Conservation (phyloP, 2,888 invertebrate species). For the Dascillus cervinus region DNA sequence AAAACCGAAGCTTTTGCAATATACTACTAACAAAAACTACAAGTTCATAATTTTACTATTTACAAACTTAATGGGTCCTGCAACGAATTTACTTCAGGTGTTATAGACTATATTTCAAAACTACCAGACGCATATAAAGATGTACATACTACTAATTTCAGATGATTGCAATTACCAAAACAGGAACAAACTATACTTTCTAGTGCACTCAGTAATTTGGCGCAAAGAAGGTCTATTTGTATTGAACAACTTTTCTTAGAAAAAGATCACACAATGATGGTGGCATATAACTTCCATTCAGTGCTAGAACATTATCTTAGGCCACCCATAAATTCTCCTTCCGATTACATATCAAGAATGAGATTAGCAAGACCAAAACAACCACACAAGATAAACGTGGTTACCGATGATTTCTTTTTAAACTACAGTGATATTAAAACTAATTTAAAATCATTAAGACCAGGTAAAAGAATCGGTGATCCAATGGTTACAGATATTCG, state of each 20-base stretch:
- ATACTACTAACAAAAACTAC: constrained; percentile 16
- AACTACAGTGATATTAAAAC: constrained; percentile 1
- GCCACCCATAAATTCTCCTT: constrained; percentile 6
- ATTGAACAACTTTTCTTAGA: constrained; percentile 13
- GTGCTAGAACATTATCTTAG: constrained; percentile 9
- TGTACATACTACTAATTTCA: constrained; percentile 7
- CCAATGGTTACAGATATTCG: constrained; percentile 4
- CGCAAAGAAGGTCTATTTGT: neutral
- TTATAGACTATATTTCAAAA: too few relatives aligned
- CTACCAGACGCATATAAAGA: too few relatives aligned
- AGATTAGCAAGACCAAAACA: constrained; percentile 4
- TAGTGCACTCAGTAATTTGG: constrained; percentile 2
- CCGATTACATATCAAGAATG: constrained; percentile 8
- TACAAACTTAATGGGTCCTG: constrained; percentile 16
- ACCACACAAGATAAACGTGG: constrained; percentile 5
- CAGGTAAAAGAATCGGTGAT: constrained; percentile 4
- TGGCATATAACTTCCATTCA: constrained; percentile 11
- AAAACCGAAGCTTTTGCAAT: constrained; percentile 5
- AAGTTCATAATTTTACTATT: constrained; percentile 18
- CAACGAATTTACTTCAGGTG: too few relatives aligned
- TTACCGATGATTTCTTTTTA: constrained; percentile 6
- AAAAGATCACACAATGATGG: constrained; percentile 17
- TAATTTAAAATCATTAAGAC: constrained; percentile 3
- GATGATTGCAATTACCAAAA: constrained; percentile 15
- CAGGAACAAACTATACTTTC: constrained; percentile 9